Evolutionary conservation across 2,888 invertebrate genomes (phyloP), one percentile per base, ranked within the genome.

Genomic region (Podabrus alpinus): DNA sequence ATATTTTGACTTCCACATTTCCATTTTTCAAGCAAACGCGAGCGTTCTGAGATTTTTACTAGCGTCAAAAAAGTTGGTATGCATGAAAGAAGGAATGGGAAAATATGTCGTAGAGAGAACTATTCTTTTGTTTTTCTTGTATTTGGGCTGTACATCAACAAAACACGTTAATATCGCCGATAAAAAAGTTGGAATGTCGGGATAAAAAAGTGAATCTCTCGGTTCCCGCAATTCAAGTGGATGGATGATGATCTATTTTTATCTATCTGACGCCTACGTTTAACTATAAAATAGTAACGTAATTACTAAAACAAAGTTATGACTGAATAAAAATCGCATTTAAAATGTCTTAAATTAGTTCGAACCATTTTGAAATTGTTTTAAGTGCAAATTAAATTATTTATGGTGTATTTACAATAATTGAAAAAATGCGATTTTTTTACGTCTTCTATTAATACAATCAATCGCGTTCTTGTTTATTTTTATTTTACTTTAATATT

Each of bases 151-250:
- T n/a, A 45, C 45, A 45, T 45, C n/a, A 45, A 45, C 45, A 45
- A 45, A 45, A 5, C n/a, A 45, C 45, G 45, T 45, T 45, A 29
- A 45, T n/a, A 45, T 64, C 66, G 69, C 24, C 66, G 69, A 69
- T 69, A 73, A 73, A 73, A 73, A 73, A 69, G 62, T 61, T 69
- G 73, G 73, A 73, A 73, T 73, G 73, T 73, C 73, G 73, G 73
- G 69, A 66, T 24, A 45, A 45, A 73, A 68, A 66, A 69, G 69
- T 66, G 29, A 68, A 73, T 73, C 66, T 68, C 68, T 73, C 68
- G 24, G 73, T 69, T 69, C 73, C 66, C 73, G 73, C 67, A 69
- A 74, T 74, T 74, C 74, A 68, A 71, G 67, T 74, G 74, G 67
- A 45, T 45, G 45, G 45, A 74, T 68, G 73, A 72, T 73, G 74